Base-by-base conservation (phyloP, 2,888 invertebrate species). In the Clepsis dumicolana region DNA sequence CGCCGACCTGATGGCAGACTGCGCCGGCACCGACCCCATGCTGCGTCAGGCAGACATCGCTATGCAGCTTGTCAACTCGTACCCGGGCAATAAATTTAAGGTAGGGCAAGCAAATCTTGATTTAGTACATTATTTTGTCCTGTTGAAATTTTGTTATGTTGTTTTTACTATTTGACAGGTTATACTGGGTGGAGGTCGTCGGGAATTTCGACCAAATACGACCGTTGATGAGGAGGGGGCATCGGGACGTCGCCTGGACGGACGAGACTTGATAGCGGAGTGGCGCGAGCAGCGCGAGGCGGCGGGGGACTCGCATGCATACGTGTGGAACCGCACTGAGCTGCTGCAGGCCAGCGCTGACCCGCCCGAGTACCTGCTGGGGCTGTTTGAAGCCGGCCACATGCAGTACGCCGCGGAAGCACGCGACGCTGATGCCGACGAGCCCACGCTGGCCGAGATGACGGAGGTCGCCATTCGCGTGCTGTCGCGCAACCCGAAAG, bases 111-210 rank as follows among this genome's bases (percentile, higher is more conserved):
- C n/a, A 1, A 38, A n/a, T 4, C n/a, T n/a, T n/a, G n/a, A 4
- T 38, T 38, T 35, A 4, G 14, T 16, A 25, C 12, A 44, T 12
- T n/a, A 57, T 35, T 0, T 41, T 12, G 4, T 14, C 7, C 0
- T 29, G 10, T 24, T 12, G 27, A n/a, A n/a, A n/a, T n/a, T n/a
- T n/a, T 54, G 14, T 1, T 12, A 29, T 4, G 1, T 10, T 24
- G 29, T 32, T 8, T n/a, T 10, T 4, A 25, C 25, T 44, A 16
- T 16, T 68, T 72, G 76, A 1, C 72, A 96, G 94, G 94, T 96
- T 0, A 95, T 97, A 41, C 82, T 97, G 71, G 97, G 97, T 0
- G 97, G 97, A 0, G 97, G 97, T 0, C 90, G 96, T 14, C 86
- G 89, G 0, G 94, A 95, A 70, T 96, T 97, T 76, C 77, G 95